These are phyloP conservation scores for Tadarida brasiliensis DNA, from an alignment of 2,797 vertebrate genomes.

Conservation along the genomic window DNA sequence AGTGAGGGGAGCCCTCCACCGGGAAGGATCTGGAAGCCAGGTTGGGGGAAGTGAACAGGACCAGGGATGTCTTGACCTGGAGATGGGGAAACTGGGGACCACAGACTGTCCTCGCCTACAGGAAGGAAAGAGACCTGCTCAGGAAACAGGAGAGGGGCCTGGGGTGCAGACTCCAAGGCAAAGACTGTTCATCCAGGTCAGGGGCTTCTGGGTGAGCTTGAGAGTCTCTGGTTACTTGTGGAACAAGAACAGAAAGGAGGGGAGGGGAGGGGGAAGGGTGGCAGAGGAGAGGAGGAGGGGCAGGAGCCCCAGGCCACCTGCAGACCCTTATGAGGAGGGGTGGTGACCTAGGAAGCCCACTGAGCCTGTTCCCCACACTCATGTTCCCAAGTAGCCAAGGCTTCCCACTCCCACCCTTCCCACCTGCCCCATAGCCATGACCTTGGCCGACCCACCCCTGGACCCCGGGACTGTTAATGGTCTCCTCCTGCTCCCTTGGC, in stretches of 20 bases:
- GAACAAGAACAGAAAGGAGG: background rate
- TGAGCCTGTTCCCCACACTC: background rate
- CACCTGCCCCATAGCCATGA: background rate
- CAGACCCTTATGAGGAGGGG: background rate
- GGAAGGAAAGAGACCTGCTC: background rate
- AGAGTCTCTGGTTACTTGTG: background rate
- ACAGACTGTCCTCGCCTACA: background rate
- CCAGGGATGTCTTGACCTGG: background rate
- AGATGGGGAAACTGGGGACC: too few relatives aligned
- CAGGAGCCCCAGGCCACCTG: background rate
- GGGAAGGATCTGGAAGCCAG: background rate
- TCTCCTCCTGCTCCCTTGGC: background rate
- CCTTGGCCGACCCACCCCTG: background rate
- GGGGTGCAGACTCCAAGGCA: too few relatives aligned
- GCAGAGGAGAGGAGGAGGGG: too few relatives aligned
- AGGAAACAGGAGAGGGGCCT: background rate
- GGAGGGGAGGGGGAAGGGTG: too few relatives aligned
- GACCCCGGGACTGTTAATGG: background rate
- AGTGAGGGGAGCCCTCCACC: too few relatives aligned
- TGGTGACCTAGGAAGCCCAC: background rate
- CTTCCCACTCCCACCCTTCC: background rate
- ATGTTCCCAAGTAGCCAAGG: background rate
- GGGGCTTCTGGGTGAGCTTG: fast-evolving
- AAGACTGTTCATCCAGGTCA: background rate
- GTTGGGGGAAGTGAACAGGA: background rate